phyloP scores from a whole-genome alignment of 2,113 vertebrate genomes.

The Ramphastos sulfuratus region DNA sequence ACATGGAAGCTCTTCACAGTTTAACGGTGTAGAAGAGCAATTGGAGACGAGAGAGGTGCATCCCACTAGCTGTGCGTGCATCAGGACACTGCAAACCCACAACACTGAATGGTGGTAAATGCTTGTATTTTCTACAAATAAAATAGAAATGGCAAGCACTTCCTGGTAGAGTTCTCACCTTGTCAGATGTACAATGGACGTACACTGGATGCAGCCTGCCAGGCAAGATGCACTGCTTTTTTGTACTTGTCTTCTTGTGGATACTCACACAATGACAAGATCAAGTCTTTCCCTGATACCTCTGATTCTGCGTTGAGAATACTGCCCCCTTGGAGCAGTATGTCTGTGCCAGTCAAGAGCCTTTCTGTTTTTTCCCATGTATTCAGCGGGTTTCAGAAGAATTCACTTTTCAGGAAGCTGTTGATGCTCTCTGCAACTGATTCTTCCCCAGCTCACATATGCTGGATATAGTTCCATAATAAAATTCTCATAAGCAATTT shows the following conservation, averaged over 20 bases:
- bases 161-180: background rate
- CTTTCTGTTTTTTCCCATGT: background rate
- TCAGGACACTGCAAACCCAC: background rate
- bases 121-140: background rate
- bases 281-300: background rate
- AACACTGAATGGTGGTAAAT: background rate
- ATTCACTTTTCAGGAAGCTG: background rate
- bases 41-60: background rate
- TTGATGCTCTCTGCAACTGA: background rate
- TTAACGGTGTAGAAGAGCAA: background rate
- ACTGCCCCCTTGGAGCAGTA: background rate
- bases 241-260: background rate
- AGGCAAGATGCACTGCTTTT: background rate
- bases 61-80: background rate
- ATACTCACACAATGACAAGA: background rate
- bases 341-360: background rate
- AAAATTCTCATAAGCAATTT: constrained; percentile 3
- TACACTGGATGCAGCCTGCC: background rate
- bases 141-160: background rate
- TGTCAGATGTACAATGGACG: background rate
- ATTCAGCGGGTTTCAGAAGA: background rate
- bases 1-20: accelerated
- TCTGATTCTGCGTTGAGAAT: background rate
- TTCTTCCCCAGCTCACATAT: background rate
- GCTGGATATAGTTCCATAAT: background rate